phyloP scores from a whole-genome alignment of 2,797 vertebrate species.

The Echeneis naucrates region DNA sequence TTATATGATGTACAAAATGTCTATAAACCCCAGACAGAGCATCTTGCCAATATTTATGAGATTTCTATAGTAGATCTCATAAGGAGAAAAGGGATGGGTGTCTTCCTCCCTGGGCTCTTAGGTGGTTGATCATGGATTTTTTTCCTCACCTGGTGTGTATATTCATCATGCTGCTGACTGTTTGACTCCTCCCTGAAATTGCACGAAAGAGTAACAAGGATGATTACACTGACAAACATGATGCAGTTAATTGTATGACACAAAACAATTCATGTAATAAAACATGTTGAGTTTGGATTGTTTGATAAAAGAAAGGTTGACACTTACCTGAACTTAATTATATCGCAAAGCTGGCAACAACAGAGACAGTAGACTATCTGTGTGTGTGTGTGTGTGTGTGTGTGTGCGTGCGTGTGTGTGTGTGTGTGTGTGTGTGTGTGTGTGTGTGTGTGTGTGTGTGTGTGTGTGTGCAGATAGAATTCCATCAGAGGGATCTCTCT shows the following conservation, averaged over 20 bases:
- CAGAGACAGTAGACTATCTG: slow-evolving; percentile 23
- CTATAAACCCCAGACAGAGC: slow-evolving; percentile 75
- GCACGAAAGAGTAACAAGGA: slow-evolving; percentile 36
- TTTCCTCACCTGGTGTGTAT: slow-evolving; percentile 38
- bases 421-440: slow-evolving; percentile 28
- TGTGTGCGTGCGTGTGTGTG: slow-evolving; percentile 28
- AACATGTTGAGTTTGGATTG: slow-evolving; percentile 33
- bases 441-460: slow-evolving; percentile 32
- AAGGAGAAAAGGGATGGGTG: slow-evolving; percentile 69
- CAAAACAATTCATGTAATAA: slow-evolving; percentile 15
- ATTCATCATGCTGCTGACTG: slow-evolving; percentile 51
- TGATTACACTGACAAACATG: slow-evolving; percentile 19
- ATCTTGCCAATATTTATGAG: slow-evolving; percentile 80
- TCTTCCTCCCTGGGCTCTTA: slow-evolving; percentile 60
- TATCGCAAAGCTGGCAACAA: slow-evolving; percentile 30
- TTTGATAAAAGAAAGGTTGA: slow-evolving; percentile 34
- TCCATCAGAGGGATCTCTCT: slow-evolving; percentile 71
- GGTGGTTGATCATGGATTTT: slow-evolving; percentile 66
- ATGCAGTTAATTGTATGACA: slow-evolving; percentile 27
- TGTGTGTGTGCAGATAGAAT: slow-evolving; percentile 58
- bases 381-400: slow-evolving; percentile 29
- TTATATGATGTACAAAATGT: slow-evolving; percentile 79
- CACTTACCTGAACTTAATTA: slow-evolving; percentile 50
- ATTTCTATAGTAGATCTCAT: slow-evolving; percentile 70
- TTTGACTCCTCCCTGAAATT: slow-evolving; percentile 51